phyloP scores from a whole-genome alignment of 2,113 vertebrate genomes.

The Stercorarius parasiticus region DNA sequence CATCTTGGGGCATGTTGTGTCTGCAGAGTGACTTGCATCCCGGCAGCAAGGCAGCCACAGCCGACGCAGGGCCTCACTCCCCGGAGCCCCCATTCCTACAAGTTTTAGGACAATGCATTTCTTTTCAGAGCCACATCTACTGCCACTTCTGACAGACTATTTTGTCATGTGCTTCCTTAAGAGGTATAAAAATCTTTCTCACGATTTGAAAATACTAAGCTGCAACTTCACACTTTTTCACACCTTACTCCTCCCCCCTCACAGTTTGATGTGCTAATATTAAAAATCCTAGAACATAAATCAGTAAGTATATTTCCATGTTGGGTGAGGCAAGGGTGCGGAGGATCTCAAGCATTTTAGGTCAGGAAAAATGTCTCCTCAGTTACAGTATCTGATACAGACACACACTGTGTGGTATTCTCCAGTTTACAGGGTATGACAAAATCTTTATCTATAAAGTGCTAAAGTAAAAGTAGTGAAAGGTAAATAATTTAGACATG shows the following conservation, averaged over 20 bases:
- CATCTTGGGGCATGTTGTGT: slow-evolving; percentile 26
- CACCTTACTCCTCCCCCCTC: background rate
- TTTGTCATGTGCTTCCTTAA: background rate
- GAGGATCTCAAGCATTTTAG: slow-evolving; percentile 19
- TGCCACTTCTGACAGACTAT: slow-evolving; percentile 1
- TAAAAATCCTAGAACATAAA: slow-evolving; percentile 18
- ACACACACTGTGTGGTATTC: background rate
- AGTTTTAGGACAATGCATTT: background rate
- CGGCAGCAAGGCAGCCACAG: accelerated
- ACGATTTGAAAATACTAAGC: background rate
- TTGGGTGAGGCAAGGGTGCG: background rate
- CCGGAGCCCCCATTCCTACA: background rate
- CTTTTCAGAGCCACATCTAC: slow-evolving; percentile 24
- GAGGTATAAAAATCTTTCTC: slow-evolving; percentile 3
- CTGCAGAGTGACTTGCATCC: background rate
- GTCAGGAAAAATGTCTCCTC: slow-evolving; percentile 30
- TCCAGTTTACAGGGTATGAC: slow-evolving; percentile 7
- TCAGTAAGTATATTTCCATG: slow-evolving; percentile 17
- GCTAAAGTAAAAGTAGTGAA: slow-evolving; percentile 55
- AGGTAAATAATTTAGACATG: slow-evolving; percentile 70
- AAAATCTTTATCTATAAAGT: slow-evolving; percentile 64
- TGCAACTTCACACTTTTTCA: background rate
- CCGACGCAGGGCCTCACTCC: background rate
- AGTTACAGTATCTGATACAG: background rate
- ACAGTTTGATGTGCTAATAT: background rate